A percentile compares a stretch with the other conserved stretches of the same genome.
phyloP scores from a whole-genome alignment of 2,797 vertebrate genomes.

The Pseudomugil gertrudae region DNA sequence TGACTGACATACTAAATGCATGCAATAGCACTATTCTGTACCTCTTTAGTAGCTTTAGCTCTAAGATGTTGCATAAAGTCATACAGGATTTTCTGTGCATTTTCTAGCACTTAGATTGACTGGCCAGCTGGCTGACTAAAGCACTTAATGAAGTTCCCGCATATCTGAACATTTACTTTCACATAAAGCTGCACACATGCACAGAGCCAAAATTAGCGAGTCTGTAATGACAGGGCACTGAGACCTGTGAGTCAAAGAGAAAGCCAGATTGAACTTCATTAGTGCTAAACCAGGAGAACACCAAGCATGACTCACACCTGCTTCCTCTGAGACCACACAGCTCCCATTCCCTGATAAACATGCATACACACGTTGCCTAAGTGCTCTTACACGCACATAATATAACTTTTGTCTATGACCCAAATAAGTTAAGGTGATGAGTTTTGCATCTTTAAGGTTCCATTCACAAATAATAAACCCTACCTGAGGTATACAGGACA shows the following conservation, averaged over 20 bases:
- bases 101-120: slow-evolving; percentile 11
- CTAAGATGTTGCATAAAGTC: neutral
- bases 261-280: slow-evolving; percentile 69
- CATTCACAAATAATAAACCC: slow-evolving; percentile 56
- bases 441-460: slow-evolving; percentile 68
- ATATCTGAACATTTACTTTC: slow-evolving; percentile 19
- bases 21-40: too few species aligned
- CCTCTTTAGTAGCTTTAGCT: too few species aligned
- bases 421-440: slow-evolving; percentile 61
- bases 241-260: slow-evolving; percentile 35
- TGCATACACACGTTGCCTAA: slow-evolving; percentile 40
- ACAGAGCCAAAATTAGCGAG: slow-evolving; percentile 53
- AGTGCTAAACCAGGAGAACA: slow-evolving; percentile 67
- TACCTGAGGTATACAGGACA: slow-evolving; percentile 38
- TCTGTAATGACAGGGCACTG: slow-evolving; percentile 55
- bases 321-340: slow-evolving; percentile 54
- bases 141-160: neutral
- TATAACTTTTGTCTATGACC: slow-evolving; percentile 67
- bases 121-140: slow-evolving; percentile 23
- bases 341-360: slow-evolving; percentile 60
- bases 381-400: slow-evolving; percentile 20
- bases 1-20: too few species aligned
- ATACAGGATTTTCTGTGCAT: slow-evolving; percentile 10
- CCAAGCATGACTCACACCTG: slow-evolving; percentile 69
- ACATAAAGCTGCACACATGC: slow-evolving; percentile 18